phyloP scores from a whole-genome alignment of 2,113 vertebrate genomes.

The Centropus unirufus region DNA sequence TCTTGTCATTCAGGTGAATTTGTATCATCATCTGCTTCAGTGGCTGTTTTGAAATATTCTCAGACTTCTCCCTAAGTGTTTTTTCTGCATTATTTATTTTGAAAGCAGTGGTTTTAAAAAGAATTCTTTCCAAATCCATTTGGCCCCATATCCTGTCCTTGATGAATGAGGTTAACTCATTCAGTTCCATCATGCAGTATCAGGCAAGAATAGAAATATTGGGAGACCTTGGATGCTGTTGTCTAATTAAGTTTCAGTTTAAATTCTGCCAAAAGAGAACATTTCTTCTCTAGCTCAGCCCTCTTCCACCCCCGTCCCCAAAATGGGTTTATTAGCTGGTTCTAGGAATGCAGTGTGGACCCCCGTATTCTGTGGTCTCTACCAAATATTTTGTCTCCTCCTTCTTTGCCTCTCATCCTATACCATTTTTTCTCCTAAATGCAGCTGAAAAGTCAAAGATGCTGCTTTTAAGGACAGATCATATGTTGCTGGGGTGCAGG shows the following conservation, averaged over 20 bases:
- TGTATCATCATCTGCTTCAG: conserved; percentile 29
- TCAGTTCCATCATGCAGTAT: not conserved
- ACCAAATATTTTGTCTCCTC: not conserved
- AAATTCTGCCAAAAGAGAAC: not conserved
- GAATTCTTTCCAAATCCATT: conserved; percentile 33
- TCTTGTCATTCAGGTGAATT: conserved; percentile 38
- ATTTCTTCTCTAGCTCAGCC: not conserved
- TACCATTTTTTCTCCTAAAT: not conserved
- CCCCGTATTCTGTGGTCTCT: not conserved
- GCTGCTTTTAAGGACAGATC: not conserved
- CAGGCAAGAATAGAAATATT: not conserved
- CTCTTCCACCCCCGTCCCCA: too few relatives aligned
- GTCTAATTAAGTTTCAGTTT: conserved; percentile 29
- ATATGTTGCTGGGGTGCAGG: not conserved
- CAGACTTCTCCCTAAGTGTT: conserved; percentile 35
- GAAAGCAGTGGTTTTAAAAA: conserved; percentile 26
- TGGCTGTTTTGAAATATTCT: conserved; percentile 15
- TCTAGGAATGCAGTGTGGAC: not conserved
- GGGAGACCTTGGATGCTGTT: conserved; percentile 9
- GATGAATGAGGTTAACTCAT: not conserved
- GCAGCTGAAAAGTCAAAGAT: not conserved
- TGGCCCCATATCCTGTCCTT: not conserved
- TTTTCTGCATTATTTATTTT: conserved; percentile 61
- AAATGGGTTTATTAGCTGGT: not conserved
- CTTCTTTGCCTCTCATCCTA: not conserved